Evolutionary conservation across 2,888 invertebrate genomes (phyloP), one percentile per base, ranked within the genome.

Genomic region (Synanthedon andrenaeformis): DNA sequence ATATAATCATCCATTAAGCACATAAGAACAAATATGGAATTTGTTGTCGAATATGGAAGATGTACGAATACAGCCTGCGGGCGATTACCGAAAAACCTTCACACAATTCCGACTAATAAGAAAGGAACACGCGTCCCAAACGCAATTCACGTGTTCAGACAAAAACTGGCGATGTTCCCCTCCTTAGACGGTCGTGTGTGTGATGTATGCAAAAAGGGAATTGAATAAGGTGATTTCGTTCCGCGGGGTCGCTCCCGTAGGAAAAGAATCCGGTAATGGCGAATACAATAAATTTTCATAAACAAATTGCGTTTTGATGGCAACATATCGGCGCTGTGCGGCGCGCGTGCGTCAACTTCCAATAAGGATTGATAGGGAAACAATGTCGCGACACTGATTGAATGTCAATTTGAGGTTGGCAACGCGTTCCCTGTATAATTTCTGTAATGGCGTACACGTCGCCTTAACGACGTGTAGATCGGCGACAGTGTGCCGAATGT

Each of bases 221-320:
- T 87, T 85, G 87, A 87, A 87, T 86, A 87, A 87, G 86, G 85
- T 86, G 86, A 87, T 87, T 86, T 86, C 73, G 82, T 80, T 81
- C 77, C 79, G 73, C 78, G 79, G 81, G 76, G 79, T 79, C 80
- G 82, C 76, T 79, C 81, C 80, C 83, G 78, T 65, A 82, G 85
- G 86, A 84, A 83, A 85, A 84, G 83, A 85, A 85, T 81, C 80
- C 79, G 79, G 86, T 87, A 86, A 87, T 86, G 85, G 85, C 79
- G 79, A 86, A 86, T 87, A 86, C 86, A 85, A 87, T 87, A 87
- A 87, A 87, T 87, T 87, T 87, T 87, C 87, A 87, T 87, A 87
- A 87, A 87, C 87, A 87, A 87, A 87, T 87, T 85, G 85, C 84
- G 78, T 77, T 87, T 87, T 87, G 87, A 87, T 87, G 86, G 84